A percentile compares a stretch with the other conserved stretches of the same genome.
Conservation (phyloP, 2,888 invertebrate genomes). For the Erpobdella octoculata region DNA sequence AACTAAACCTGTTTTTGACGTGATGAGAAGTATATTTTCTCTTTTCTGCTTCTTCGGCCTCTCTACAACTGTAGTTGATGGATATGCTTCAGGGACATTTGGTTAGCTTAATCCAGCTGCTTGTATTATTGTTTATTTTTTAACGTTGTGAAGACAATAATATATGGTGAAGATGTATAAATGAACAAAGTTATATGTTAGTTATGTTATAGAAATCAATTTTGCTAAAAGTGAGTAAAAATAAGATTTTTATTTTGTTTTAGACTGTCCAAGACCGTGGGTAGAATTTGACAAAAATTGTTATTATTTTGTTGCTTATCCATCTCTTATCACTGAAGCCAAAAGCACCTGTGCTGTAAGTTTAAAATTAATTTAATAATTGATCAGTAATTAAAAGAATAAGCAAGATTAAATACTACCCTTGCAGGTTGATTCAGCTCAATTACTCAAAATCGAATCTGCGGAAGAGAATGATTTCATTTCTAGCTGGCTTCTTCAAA, state of each 20-base stretch:
- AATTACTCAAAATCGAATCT: slow-evolving; percentile 69
- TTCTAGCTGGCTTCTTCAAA: slow-evolving; percentile 68
- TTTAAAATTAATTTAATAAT: too few species aligned
- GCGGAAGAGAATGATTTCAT: slow-evolving; percentile 81
- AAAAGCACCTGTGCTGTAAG: slow-evolving; percentile 32
- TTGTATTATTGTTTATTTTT: neutral
- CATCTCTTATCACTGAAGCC: slow-evolving; percentile 47
- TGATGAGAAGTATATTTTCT: neutral
- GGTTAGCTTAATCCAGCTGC: neutral
- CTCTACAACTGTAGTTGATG: neutral
- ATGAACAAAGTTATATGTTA: too few species aligned
- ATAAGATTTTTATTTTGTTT: neutral
- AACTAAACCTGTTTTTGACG: neutral
- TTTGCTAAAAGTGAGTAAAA: too few species aligned
- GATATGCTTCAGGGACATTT: slow-evolving; percentile 5
- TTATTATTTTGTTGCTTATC: slow-evolving; percentile 81
- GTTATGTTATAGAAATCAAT: too few species aligned
- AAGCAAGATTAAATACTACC: too few species aligned
- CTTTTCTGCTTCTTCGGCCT: neutral
- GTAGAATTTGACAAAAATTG: slow-evolving; percentile 71
- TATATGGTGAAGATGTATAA: too few species aligned
- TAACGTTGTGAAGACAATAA: too few species aligned
- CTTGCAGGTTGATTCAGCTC: slow-evolving; percentile 54
- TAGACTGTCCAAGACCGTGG: slow-evolving; percentile 77
- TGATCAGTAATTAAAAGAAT: too few species aligned